Evolutionary conservation across 1,140 invertebrate species (phyloP), one percentile per base, ranked within the genome.

Genomic region (Brachionus koreanus): DNA sequence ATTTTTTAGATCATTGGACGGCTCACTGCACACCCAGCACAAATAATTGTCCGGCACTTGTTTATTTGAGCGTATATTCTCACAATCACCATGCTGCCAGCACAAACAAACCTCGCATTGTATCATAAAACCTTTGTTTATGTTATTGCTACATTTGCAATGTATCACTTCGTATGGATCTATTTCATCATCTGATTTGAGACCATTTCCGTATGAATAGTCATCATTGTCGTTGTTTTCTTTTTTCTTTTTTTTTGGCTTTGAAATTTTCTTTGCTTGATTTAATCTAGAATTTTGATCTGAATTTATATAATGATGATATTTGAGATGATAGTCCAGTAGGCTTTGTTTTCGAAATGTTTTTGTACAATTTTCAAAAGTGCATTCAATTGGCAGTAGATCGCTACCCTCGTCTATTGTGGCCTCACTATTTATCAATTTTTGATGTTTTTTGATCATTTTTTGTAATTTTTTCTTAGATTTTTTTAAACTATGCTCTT

Each of bases 131-230:
- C 76, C 76, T 35, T 79, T 79, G 37, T 65, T 79, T 7, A 23
- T 29, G 39, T 79, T 79, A 10, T 57, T 23, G 35, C 35, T 35
- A 23, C 76, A 79, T 37, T 61, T 65, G 37, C 76, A 79, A 12
- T 79, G 76, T 39, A 79, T 65, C 25, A 79, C 76, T 25, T 79
- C 76, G 23, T 79, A 79, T 12, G 76, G 76, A 12, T 79, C 76
- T 23, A 25, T 13, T 46, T 74, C 69, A 25, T 74, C 69, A 0
- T 74, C 69, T 46, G 69, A 74, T 25, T 74, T 43, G 6, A 74
- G 25, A 19, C 69, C 13, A n/a, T 49, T 23, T 23, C 69, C 69
- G 9, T 25, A 74, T 1, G 19, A 25, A 10, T 29, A 74, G 3
- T 61, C 76, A 12, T 79, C 49, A 42, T 19, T 7, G 7, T 57